phyloP scores from a whole-genome alignment of 1,140 invertebrate species.

The Scaptomyza hsui region DNA sequence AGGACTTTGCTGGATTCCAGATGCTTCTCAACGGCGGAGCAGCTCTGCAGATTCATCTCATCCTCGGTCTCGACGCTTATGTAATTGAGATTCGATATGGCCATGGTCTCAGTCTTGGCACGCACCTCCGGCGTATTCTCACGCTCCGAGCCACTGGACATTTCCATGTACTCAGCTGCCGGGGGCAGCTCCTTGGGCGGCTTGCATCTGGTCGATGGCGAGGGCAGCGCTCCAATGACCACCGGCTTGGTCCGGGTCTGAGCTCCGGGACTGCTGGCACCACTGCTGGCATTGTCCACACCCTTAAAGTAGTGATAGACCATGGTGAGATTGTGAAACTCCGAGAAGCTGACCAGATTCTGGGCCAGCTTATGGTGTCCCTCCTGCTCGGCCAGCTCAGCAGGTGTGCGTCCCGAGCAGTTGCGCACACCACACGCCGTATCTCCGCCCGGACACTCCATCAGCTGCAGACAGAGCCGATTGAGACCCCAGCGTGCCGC shows the following conservation, averaged over 20 bases:
- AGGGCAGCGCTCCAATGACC: slow-evolving; percentile 66
- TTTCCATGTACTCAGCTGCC: slow-evolving; percentile 81
- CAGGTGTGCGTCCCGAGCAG: slow-evolving; percentile 90
- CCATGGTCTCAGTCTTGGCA: slow-evolving; percentile 68
- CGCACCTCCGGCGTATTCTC: slow-evolving; percentile 74
- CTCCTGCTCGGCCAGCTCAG: slow-evolving; percentile 90
- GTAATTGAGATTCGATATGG: slow-evolving; percentile 82
- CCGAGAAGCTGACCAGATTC: slow-evolving; percentile 90
- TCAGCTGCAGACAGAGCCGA: slow-evolving; percentile 90
- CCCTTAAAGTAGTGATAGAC: slow-evolving; percentile 93
- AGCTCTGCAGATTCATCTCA: slow-evolving; percentile 73
- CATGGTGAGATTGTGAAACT: slow-evolving; percentile 92
- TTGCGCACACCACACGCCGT: slow-evolving; percentile 91
- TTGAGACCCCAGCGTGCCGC: slow-evolving; percentile 93
- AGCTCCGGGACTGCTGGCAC: slow-evolving; percentile 39
- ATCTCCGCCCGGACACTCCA: slow-evolving; percentile 93
- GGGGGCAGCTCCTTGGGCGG: slow-evolving; percentile 61
- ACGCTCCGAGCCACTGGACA: slow-evolving; percentile 81
- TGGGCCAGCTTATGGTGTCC: slow-evolving; percentile 89
- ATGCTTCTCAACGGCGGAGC: slow-evolving; percentile 68
- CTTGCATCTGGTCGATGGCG: slow-evolving; percentile 44
- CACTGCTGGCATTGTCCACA: slow-evolving; percentile 85
- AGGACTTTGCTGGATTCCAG: slow-evolving; percentile 70
- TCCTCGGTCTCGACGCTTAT: slow-evolving; percentile 81
- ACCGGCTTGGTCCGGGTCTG: slow-evolving; percentile 47